Conservation (phyloP, 2,888 invertebrate genomes). For the Meloe dianella region DNA sequence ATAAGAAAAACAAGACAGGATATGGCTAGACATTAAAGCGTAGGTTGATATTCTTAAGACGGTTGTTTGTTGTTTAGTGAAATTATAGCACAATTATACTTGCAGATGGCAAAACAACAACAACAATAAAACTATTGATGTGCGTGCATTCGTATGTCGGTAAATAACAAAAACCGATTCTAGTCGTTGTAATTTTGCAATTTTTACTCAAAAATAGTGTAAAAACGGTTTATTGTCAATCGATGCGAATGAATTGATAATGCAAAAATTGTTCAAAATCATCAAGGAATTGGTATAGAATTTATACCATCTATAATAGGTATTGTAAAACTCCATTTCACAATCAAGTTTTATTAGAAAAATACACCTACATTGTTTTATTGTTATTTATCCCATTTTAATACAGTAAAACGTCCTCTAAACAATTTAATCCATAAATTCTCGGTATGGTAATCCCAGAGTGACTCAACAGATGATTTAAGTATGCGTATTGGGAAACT, state of each 20-base stretch:
- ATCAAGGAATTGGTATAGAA: background rate
- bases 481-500: background rate
- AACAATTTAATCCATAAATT: background rate
- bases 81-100: conserved; percentile 6
- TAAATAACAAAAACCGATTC: conserved; percentile 2
- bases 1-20: background rate
- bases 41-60: conserved; percentile 4
- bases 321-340: background rate
- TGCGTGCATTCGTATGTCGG: background rate
- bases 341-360: background rate
- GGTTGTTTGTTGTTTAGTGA: background rate
- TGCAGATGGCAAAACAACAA: background rate
- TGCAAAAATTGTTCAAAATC: background rate
- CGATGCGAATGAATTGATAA: background rate
- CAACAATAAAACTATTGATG: background rate
- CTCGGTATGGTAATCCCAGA: background rate
- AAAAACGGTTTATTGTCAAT: background rate
- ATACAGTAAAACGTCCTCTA: no score
- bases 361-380: conserved; percentile 1
- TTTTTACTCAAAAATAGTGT: background rate
- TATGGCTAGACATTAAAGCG: background rate
- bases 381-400: background rate
- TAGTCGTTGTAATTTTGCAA: background rate
- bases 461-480: background rate
- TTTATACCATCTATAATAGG: background rate